Evolutionary conservation across 2,888 invertebrate genomes (phyloP), one percentile per base, ranked within the genome.

Genomic region (Macaria liturata): DNA sequence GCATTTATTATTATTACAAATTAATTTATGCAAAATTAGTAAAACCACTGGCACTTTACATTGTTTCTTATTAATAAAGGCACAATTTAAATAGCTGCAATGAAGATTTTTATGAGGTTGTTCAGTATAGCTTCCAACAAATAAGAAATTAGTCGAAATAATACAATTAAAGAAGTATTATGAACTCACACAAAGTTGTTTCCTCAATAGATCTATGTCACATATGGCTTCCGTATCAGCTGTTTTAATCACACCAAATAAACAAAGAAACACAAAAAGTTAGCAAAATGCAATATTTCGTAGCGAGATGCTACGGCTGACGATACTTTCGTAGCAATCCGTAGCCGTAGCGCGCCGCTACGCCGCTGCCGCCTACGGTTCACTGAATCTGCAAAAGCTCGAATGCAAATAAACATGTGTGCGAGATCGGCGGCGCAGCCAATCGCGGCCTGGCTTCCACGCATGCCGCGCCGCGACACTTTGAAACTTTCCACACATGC

Each of bases 391-490:
- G 87, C 85, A 81, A 88, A 67, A 82, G 83, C 78, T 83, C 79
- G 81, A 81, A 91, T 91, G 91, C 90, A 91, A 90, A 91, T 88
- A 85, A 80, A 86, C 89, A 88, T 88, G 86, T 90, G 90, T 88
- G 89, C 82, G 83, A 73, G 75, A 66, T 70, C 72, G 75, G 78
- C 77, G 75, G 70, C 69, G 72, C 62, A 64, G 77, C 91, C 91
- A 90, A 90, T 90, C 79, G 77, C 78, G 71, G 81, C 78, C 78
- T 80, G 70, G 83, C 77, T 67, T 67, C 72, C 87, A 89, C 91
- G 90, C 90, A 87, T 84, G 88, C 73, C 86, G 80, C 73, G 80
- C 84, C 84, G 86, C 80, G 80, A 83, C 42, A 86, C 84, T 84
- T 89, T 89, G 74, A 74, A 91, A 89, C 86, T 90, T 90, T 83